Percentiles rank a stretch among this genome's conserved stretches.
phyloP scores from a whole-genome alignment of 2,113 vertebrate genomes.

The Seriola rivoliana region DNA sequence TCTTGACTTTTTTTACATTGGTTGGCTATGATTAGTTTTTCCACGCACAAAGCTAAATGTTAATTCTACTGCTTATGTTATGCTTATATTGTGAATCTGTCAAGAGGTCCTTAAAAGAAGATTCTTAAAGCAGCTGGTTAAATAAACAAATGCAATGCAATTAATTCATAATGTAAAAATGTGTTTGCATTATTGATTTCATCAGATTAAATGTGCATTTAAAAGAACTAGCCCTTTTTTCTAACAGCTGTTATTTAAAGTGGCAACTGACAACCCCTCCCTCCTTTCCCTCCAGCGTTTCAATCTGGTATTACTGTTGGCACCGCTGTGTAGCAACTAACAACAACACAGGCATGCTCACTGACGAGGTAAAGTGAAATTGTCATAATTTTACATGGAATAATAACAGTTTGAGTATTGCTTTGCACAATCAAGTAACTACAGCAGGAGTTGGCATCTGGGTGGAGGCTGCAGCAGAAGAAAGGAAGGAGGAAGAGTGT shows the following conservation, averaged over 20 bases:
- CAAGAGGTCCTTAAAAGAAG: neutral
- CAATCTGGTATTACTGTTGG: too few species aligned
- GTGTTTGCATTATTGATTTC: neutral
- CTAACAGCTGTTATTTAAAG: neutral
- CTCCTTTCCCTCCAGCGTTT: too few species aligned
- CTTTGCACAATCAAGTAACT: too few species aligned
- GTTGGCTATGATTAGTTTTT: neutral
- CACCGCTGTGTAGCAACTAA: too few species aligned
- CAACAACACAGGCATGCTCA: too few species aligned
- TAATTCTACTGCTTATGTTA: neutral
- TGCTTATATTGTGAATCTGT: neutral
- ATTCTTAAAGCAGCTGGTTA: neutral
- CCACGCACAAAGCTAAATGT: neutral
- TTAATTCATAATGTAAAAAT: neutral
- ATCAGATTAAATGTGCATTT: neutral
- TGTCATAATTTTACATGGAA: too few species aligned
- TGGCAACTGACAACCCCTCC: too few species aligned
- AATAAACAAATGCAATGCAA: neutral
- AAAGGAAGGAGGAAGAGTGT: too few species aligned
- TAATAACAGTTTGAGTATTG: too few species aligned
- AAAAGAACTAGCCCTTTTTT: neutral
- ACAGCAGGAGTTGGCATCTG: too few species aligned
- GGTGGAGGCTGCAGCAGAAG: too few species aligned
- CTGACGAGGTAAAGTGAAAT: too few species aligned
- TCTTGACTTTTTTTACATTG: neutral